These are phyloP conservation scores for Epizoanthus stellaris DNA, from an alignment of 92 coral and sea anemone genomes.

Conservation along the genomic window DNA sequence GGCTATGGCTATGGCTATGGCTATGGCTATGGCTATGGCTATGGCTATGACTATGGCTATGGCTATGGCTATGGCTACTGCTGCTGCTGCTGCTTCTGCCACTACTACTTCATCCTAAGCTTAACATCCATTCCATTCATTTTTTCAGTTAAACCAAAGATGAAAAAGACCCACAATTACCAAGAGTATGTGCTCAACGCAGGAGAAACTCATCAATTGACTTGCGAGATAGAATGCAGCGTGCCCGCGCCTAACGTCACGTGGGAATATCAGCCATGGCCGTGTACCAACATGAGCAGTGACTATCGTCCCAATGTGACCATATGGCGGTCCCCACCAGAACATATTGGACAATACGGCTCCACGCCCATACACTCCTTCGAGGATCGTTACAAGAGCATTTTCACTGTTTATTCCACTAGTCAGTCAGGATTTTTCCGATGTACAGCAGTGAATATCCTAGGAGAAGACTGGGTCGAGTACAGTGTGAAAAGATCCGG, in stretches of 20 bases:
- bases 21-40: too few species aligned
- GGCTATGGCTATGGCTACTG: too few species aligned
- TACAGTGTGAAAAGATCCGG: background rate
- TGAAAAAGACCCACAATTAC: background rate
- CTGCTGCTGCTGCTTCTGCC: too few species aligned
- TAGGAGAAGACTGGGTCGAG: background rate
- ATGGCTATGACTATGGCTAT: too few species aligned
- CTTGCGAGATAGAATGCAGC: constrained; percentile 16
- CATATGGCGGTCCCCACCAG: background rate
- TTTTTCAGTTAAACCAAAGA: constrained; percentile 19
- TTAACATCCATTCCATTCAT: too few species aligned
- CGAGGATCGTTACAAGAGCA: constrained; percentile 4
- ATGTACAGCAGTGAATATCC: constrained; percentile 3
- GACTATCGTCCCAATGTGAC: background rate
- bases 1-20: too few species aligned
- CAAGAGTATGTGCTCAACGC: background rate
- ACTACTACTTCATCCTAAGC: too few species aligned
- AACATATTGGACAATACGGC: background rate
- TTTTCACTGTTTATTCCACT: background rate
- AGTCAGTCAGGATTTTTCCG: constrained; percentile 2
- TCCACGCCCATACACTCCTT: background rate
- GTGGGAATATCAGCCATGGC: constrained; percentile 11
- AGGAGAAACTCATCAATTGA: background rate
- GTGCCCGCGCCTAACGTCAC: constrained; percentile 24
- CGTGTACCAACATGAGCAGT: background rate